Conservation (phyloP, 2,797 vertebrate genomes). For the Hozukius guyotensis region DNA sequence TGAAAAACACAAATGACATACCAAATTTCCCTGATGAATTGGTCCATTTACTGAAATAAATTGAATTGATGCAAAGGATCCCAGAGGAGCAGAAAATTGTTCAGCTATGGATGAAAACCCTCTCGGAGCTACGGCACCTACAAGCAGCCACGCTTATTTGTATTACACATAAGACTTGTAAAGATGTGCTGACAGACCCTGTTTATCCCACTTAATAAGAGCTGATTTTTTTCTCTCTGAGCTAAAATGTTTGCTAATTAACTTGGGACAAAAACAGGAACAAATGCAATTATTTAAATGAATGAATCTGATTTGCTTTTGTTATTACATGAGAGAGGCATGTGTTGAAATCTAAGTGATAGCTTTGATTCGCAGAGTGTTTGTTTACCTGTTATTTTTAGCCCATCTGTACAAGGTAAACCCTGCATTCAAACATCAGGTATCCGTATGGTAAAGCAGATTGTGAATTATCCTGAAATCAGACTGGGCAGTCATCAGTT, state of each 20-base stretch:
- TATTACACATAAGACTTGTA: constrained; percentile 65
- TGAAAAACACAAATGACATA: constrained; percentile 76
- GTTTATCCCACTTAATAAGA: constrained; percentile 68
- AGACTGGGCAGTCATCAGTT: constrained; percentile 2
- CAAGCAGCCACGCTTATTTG: constrained; percentile 63
- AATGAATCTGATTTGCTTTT: constrained; percentile 50
- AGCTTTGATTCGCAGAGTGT: not conserved
- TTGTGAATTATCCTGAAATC: constrained; percentile 21
- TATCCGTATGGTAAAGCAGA: constrained; percentile 39
- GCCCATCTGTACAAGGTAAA: constrained; percentile 37
- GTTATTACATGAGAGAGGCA: constrained; percentile 24
- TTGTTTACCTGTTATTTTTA: constrained; percentile 29
- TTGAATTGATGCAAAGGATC: constrained; percentile 80
- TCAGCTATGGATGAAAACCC: constrained; percentile 75
- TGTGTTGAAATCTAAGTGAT: constrained; percentile 28
- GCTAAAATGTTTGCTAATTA: constrained; percentile 60
- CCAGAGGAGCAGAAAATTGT: constrained; percentile 77
- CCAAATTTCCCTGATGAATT: constrained; percentile 80
- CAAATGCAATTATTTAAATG: constrained; percentile 66
- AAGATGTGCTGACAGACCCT: constrained; percentile 70
- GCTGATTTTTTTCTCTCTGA: constrained; percentile 8
- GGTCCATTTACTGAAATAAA: constrained; percentile 82
- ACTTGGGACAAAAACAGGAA: constrained; percentile 54
- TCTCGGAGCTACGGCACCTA: constrained; percentile 46
- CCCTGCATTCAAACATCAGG: constrained; percentile 33